Evolutionary conservation across 35 echinoderm and acorn worm genomes (phyloP).

Genomic region (Ophiothrix spiculata): DNA sequence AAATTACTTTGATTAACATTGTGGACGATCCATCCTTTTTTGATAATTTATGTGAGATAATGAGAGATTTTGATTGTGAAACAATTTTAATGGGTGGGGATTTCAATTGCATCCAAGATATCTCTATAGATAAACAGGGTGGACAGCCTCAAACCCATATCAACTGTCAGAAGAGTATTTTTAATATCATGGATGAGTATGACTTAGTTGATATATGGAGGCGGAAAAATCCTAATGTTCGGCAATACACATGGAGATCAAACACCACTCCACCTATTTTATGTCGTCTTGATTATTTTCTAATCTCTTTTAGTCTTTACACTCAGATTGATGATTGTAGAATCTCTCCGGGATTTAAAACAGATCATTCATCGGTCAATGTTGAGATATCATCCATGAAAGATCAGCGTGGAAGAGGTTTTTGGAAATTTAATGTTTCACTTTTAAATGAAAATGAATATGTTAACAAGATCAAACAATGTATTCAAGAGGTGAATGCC

Average conservation of each 20-base stretch:
- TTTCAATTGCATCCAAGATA: conserved; percentile 16
- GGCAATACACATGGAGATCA: conserved; percentile 8
- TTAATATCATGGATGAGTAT: conserved; percentile 22
- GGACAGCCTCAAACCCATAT: conserved; percentile 5
- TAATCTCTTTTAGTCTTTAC: background rate
- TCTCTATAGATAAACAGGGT: conserved; percentile 21
- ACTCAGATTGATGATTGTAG: background rate
- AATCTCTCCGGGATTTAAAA: conserved; percentile 29
- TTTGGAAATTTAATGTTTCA: conserved; percentile 40
- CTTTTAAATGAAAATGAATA: conserved; percentile 27
- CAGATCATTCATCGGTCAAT: conserved; percentile 21
- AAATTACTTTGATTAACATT: too few relatives aligned
- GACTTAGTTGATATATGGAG: conserved; percentile 22
- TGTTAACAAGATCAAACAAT: conserved; percentile 7
- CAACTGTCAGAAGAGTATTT: background rate
- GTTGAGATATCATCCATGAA: background rate
- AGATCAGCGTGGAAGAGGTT: conserved; percentile 12
- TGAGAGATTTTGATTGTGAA: too few relatives aligned
- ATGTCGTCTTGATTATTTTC: background rate
- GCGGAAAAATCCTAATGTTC: conserved; percentile 2
- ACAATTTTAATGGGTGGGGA: conserved; percentile 22
- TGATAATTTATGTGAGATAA: too few relatives aligned
- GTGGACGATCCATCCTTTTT: too few relatives aligned
- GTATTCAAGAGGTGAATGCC: conserved; percentile 4
- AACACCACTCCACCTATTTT: background rate